Percentiles rank a stretch among this genome's conserved stretches.
Conservation (phyloP, 1,140 invertebrate species). For the Kradibia gibbosae region DNA sequence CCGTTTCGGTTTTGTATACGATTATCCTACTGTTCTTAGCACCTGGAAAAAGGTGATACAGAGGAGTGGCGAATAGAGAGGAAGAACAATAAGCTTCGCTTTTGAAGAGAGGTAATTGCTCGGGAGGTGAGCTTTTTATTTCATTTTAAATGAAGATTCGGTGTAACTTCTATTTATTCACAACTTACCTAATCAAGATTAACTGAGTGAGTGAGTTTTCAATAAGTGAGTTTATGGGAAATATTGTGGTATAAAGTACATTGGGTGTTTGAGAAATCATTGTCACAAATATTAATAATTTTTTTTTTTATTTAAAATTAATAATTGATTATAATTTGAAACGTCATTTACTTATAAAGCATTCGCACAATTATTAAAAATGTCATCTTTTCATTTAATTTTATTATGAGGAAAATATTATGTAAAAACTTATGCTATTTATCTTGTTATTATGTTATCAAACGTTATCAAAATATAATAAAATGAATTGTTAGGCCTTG, state of each 20-base stretch:
- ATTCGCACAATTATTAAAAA: no score
- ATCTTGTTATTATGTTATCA: no score
- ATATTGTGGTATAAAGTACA: background rate
- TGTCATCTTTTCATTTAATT: no score
- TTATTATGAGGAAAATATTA: no score
- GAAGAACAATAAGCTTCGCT: constrained; percentile 18
- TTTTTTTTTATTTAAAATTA: no score
- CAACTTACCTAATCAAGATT: background rate
- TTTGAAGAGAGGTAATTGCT: background rate
- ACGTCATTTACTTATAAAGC: no score
- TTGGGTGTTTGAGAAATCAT: no score
- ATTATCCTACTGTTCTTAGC: background rate
- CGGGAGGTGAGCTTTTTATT: background rate
- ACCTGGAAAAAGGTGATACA: background rate
- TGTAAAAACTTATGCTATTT: no score
- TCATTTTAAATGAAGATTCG: background rate
- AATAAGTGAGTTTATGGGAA: background rate
- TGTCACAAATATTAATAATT: no score
- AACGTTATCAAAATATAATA: no score
- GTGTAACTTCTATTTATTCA: constrained; percentile 8
- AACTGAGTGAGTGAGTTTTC: background rate
- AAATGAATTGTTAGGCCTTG: no score
- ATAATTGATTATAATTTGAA: no score
- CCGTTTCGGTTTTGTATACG: background rate
- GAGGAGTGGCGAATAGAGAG: background rate